Conservation (phyloP, 2,797 vertebrate species). For the Hirundo rustica region DNA sequence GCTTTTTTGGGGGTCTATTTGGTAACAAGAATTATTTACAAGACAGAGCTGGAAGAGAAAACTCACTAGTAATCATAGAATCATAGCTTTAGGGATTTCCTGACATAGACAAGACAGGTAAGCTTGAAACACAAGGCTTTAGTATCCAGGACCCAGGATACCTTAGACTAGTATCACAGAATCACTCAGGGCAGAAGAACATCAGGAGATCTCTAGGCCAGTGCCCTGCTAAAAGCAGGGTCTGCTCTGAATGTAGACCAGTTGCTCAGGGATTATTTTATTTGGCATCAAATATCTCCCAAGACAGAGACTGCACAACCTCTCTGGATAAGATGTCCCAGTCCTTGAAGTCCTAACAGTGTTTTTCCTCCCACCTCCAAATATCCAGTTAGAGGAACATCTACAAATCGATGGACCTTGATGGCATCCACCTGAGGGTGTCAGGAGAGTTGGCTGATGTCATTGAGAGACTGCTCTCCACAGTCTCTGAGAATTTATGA, state of each 20-base stretch:
- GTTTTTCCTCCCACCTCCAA: neutral
- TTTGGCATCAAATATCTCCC: neutral
- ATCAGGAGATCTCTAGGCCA: neutral
- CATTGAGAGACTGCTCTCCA: accelerated
- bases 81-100: neutral
- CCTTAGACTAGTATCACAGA: neutral
- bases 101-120: neutral
- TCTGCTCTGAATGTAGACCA: neutral
- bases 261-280: neutral
- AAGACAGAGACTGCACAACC: neutral
- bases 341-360: neutral
- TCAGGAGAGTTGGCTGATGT: neutral
- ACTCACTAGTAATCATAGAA: neutral
- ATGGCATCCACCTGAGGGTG: neutral
- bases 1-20: accelerated
- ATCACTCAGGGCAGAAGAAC: neutral
- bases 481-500: neutral
- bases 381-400: neutral
- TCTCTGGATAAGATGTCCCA: neutral
- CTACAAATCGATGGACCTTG: accelerated
- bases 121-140: neutral
- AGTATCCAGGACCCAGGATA: neutral
- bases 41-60: neutral
- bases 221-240: neutral
- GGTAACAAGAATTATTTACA: neutral